These are phyloP conservation scores for Hemibates koningsi DNA, from an alignment of 2,113 vertebrate species.

Conservation along the genomic window DNA sequence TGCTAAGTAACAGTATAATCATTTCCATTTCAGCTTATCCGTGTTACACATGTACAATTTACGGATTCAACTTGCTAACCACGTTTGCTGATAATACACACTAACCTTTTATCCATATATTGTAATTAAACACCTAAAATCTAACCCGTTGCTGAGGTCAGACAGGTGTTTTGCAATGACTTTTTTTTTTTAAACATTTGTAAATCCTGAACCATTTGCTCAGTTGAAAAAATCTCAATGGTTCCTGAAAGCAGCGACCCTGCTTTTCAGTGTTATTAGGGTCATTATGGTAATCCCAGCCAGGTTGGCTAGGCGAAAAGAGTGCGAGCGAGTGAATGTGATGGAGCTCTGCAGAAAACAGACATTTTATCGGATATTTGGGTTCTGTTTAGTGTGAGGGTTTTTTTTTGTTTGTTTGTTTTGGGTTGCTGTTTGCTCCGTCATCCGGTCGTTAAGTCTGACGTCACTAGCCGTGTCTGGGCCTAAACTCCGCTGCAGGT, in stretches of 20 bases:
- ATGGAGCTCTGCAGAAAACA: background rate
- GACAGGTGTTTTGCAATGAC: background rate
- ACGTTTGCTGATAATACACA: fast-evolving
- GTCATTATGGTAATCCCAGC: background rate
- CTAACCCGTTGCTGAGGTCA: fast-evolving
- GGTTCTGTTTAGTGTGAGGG: background rate
- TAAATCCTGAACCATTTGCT: background rate
- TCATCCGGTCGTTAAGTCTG: background rate
- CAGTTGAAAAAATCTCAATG: background rate
- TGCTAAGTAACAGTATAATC: fast-evolving
- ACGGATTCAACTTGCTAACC: background rate
- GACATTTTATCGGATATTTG: background rate
- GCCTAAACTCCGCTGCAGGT: no score
- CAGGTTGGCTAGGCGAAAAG: fast-evolving
- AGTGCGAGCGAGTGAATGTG: background rate
- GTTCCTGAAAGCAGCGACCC: background rate
- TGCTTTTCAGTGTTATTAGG: background rate
- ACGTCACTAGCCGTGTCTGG: no score
- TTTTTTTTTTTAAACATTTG: background rate
- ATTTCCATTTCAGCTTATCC: background rate
- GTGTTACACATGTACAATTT: background rate
- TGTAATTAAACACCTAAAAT: background rate
- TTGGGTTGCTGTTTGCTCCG: background rate
- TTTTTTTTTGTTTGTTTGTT: background rate
- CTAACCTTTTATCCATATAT: no score